A percentile compares a stretch with the other conserved stretches of the same genome.
phyloP scores from a whole-genome alignment of 35 echinoderm and acorn worm species.

The Antedon bifida region DNA sequence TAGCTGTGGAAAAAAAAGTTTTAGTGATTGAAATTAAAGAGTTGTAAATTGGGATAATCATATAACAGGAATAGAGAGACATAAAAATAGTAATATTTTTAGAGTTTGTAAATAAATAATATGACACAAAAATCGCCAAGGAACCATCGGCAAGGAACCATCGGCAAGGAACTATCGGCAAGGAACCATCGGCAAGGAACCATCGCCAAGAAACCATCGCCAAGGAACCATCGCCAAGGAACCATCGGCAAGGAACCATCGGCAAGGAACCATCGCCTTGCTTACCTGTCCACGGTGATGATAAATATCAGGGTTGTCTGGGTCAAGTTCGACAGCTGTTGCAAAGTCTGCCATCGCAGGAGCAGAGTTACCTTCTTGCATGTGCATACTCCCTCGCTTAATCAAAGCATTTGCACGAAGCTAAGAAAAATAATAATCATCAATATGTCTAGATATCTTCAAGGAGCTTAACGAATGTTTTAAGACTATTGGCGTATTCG shows the following conservation, averaged over 20 bases:
- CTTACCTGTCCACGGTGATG: slow-evolving; percentile 92
- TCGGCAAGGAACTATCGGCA: too few relatives aligned
- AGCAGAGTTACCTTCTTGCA: slow-evolving; percentile 78
- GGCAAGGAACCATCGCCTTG: too few relatives aligned
- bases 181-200: too few relatives aligned
- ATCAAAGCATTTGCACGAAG: slow-evolving; percentile 86
- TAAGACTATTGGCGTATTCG: neutral
- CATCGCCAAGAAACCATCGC: too few relatives aligned
- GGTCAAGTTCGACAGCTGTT: slow-evolving; percentile 59
- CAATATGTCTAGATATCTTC: neutral
- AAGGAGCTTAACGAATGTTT: neutral
- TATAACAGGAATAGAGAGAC: neutral
- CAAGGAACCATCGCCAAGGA: too few relatives aligned
- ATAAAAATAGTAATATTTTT: neutral
- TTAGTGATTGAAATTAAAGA: neutral
- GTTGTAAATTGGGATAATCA: neutral
- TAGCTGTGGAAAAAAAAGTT: slow-evolving; percentile 28
- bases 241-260: too few relatives aligned
- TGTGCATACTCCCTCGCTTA: slow-evolving; percentile 95
- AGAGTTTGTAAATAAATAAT: neutral
- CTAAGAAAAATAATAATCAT: slow-evolving; percentile 22
- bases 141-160: too few relatives aligned
- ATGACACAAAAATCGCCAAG: too few relatives aligned
- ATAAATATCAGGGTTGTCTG: slow-evolving; percentile 85
- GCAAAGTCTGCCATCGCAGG: slow-evolving; percentile 63